Evolutionary conservation across 2,113 vertebrate species (phyloP).

Genomic region (Phylloscopus trochilus): DNA sequence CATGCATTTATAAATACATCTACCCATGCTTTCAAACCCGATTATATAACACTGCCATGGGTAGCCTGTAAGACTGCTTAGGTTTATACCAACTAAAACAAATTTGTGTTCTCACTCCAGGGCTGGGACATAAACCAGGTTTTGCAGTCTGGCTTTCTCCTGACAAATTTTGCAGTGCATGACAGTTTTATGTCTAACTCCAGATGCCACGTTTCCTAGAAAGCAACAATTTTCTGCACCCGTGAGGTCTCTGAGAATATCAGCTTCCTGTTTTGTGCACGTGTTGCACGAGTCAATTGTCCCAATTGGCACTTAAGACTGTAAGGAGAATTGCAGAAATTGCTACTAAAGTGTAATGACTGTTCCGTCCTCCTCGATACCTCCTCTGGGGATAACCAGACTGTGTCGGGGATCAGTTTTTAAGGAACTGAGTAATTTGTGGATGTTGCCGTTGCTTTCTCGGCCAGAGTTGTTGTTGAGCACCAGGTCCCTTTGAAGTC

Average conservation of each 20-base stretch:
- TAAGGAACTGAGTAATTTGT: conserved; percentile 91
- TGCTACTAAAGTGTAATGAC: conserved; percentile 90
- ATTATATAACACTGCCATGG: neutral
- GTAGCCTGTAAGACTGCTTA: neutral
- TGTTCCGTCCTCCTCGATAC: conserved; percentile 93
- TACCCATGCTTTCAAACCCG: conserved; percentile 27
- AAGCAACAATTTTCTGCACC: conserved; percentile 38
- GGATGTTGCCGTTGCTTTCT: conserved; percentile 89
- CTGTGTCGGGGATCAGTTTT: conserved; percentile 93
- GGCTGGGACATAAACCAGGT: neutral
- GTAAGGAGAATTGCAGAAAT: neutral
- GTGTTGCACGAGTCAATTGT: neutral
- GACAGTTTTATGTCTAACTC: conserved; percentile 35
- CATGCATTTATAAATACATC: conserved; percentile 43
- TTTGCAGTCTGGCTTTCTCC: conserved; percentile 15
- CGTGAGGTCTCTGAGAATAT: neutral
- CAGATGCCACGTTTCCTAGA: conserved; percentile 37
- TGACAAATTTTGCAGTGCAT: neutral
- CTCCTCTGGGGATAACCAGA: conserved; percentile 88
- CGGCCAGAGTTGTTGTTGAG: conserved; percentile 81
- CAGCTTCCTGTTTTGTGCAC: neutral
- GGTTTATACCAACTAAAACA: neutral
- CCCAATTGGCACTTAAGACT: conserved; percentile 62
- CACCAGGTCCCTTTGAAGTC: conserved; percentile 83
- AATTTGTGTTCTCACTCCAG: neutral